phyloP scores from a whole-genome alignment of 2,113 vertebrate species.

The Mobula hypostoma region DNA sequence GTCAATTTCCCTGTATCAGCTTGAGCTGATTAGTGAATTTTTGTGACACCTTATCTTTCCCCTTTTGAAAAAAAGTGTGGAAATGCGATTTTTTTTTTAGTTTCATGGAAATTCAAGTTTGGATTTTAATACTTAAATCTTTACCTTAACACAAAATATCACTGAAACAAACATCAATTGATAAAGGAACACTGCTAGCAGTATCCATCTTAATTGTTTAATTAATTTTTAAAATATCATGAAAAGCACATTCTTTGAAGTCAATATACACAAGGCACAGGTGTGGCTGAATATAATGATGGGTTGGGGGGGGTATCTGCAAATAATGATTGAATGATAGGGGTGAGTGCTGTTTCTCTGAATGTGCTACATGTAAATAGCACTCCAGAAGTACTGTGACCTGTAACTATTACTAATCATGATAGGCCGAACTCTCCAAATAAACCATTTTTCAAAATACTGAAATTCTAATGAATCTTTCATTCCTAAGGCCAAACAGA shows the following conservation, averaged over 20 bases:
- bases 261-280: background rate
- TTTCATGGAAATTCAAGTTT: background rate
- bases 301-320: background rate
- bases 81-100: background rate
- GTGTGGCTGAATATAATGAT: background rate
- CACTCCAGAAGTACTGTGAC: background rate
- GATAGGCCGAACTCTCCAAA: background rate
- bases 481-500: background rate
- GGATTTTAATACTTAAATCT: background rate
- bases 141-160: background rate
- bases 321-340: background rate
- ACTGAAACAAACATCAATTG: background rate
- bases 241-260: background rate
- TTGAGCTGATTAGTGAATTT: background rate
- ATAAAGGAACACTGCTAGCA: background rate
- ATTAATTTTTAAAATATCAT: background rate
- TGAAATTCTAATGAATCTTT: slow-evolving; percentile 17
- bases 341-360: background rate
- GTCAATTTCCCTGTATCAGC: background rate
- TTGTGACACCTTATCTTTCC: background rate
- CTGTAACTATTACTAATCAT: background rate
- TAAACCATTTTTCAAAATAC: background rate
- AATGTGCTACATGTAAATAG: background rate
- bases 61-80: background rate
- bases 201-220: background rate